Conservation (phyloP, 2,113 vertebrate genomes). For the Scomber scombrus region DNA sequence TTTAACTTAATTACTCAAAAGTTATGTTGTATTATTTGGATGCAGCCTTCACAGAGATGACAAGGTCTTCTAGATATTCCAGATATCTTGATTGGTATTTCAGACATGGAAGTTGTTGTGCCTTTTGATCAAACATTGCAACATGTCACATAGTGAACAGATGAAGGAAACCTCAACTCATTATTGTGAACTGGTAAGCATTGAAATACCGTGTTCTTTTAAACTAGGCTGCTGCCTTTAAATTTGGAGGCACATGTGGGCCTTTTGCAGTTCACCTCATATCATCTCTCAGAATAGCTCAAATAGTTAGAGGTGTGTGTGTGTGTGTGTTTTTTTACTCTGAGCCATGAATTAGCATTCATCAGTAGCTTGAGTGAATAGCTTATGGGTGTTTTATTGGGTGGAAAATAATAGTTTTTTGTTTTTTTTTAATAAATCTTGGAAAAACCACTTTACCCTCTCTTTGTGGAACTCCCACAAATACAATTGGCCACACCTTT, state of each 20-base stretch:
- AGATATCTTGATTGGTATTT: not conserved
- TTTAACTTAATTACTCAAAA: not conserved
- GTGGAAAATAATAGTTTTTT: not conserved
- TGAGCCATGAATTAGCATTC: not conserved
- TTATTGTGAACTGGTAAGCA: not conserved
- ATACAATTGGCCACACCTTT: constrained; percentile 9
- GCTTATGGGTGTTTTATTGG: not conserved
- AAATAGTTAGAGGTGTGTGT: not conserved
- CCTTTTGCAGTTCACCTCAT: constrained; percentile 5
- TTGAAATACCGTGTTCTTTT: not conserved
- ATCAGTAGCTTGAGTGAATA: not conserved
- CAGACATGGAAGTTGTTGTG: no score
- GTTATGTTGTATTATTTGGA: no score
- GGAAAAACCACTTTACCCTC: not conserved
- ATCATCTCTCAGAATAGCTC: not conserved
- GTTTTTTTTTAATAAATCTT: no score
- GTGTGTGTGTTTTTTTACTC: not conserved
- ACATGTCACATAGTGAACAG: not conserved
- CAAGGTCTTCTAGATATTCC: not conserved
- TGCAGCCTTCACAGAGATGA: not conserved
- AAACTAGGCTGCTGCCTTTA: not conserved
- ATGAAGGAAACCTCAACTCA: not conserved
- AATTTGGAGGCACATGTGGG: not conserved
- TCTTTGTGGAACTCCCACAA: not conserved
- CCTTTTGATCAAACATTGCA: not conserved